Conservation (phyloP, 1,140 invertebrate genomes). For the Aphis gossypii region DNA sequence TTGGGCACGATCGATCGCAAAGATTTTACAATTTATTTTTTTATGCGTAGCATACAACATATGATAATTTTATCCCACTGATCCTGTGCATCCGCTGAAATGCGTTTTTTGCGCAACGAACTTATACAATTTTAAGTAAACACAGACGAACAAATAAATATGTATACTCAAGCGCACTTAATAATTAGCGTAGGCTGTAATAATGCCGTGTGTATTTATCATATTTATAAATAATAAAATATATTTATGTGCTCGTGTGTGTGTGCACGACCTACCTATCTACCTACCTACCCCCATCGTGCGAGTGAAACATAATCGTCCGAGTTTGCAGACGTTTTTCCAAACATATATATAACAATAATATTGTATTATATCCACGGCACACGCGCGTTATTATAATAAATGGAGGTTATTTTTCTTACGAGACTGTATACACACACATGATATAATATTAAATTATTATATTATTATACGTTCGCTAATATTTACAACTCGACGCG, state of each 20-base stretch:
- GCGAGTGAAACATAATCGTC: not conserved
- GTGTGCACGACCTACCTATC: not conserved
- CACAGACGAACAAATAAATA: not conserved
- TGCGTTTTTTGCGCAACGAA: not conserved
- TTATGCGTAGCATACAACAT: not conserved
- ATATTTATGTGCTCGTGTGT: not conserved
- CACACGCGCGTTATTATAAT: not conserved
- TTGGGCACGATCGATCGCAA: not conserved
- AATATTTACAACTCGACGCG: conserved; percentile 24
- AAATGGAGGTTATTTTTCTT: not conserved
- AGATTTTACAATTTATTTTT: not conserved
- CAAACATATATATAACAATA: no score
- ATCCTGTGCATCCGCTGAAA: not conserved
- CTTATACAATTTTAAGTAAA: not conserved
- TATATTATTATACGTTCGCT: not conserved
- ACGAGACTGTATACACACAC: not conserved
- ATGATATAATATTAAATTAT: not conserved
- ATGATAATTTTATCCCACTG: not conserved
- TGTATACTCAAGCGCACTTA: not conserved
- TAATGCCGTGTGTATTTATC: not conserved
- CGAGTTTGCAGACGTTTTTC: not conserved
- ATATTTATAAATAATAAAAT: not conserved
- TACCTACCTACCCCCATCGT: not conserved
- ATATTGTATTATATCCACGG: not conserved
- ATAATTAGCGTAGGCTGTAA: not conserved